Conservation (phyloP, 2,113 vertebrate species). For the Nettapus auritus region DNA sequence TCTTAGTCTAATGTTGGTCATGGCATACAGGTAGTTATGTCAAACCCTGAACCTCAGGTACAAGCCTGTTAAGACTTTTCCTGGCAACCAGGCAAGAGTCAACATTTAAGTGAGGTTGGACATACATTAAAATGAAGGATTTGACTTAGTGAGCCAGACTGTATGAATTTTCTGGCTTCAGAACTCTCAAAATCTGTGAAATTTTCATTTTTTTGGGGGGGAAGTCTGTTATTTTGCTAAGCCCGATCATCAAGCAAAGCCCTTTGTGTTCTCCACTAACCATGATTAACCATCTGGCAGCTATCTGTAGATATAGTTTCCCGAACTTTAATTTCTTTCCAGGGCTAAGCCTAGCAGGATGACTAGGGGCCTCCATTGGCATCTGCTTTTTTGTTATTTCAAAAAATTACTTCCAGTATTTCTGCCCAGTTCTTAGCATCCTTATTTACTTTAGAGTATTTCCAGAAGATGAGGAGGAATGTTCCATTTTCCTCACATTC, state of each 20-base stretch:
- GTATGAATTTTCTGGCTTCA: not conserved
- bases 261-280: slow-evolving; percentile 35
- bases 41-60: not conserved
- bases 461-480: slow-evolving; percentile 40
- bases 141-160: not conserved
- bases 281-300: slow-evolving; percentile 50
- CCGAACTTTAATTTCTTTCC: slow-evolving; percentile 44
- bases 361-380: not conserved
- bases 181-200: not conserved
- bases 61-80: not conserved
- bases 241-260: not conserved
- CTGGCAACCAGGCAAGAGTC: not conserved
- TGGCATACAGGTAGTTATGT: not conserved
- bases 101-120: not conserved
- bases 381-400: slow-evolving; percentile 59
- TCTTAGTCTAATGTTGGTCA: not conserved
- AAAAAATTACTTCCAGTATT: slow-evolving; percentile 63
- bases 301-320: slow-evolving; percentile 33
- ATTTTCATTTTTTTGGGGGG: not conserved
- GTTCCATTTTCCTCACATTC: slow-evolving; percentile 53
- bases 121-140: not conserved
- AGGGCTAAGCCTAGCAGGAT: slow-evolving; percentile 18
- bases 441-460: slow-evolving; percentile 60
- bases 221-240: slow-evolving; percentile 37
- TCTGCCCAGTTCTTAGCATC: slow-evolving; percentile 49